Evolutionary conservation across 2,888 invertebrate species (phyloP).

Genomic region (Rambutsinella grinnellia): DNA sequence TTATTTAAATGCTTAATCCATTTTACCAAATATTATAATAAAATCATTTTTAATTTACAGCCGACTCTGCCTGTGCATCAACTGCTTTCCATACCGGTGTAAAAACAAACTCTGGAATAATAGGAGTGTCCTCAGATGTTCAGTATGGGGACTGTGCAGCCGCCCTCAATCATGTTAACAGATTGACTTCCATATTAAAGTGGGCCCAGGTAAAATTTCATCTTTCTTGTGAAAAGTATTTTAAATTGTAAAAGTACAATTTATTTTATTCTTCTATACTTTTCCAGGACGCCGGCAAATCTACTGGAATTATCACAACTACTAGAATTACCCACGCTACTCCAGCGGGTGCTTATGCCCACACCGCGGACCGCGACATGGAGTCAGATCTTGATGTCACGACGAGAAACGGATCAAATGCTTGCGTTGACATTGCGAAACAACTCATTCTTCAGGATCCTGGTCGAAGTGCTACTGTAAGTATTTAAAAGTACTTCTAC

Average conservation of each 20-base stretch:
- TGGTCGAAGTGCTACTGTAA: conserved; percentile 80
- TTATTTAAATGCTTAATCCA: background rate
- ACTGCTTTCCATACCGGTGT: conserved; percentile 85
- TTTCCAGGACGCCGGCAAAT: conserved; percentile 73
- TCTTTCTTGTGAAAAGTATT: background rate
- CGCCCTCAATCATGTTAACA: conserved; percentile 46
- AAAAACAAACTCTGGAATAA: conserved; percentile 81
- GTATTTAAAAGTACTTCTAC: too few species aligned
- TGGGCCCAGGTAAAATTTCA: conserved; percentile 63
- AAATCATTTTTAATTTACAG: background rate
- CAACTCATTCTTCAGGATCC: conserved; percentile 85
- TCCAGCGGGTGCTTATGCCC: conserved; percentile 70
- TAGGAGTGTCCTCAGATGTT: conserved; percentile 82
- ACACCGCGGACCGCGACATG: conserved; percentile 75
- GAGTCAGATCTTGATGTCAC: conserved; percentile 80
- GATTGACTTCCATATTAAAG: conserved; percentile 51
- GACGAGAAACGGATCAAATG: conserved; percentile 62
- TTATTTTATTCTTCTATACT: conserved; percentile 6
- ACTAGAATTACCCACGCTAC: conserved; percentile 62
- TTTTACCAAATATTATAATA: conserved; percentile 67
- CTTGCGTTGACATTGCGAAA: conserved; percentile 86
- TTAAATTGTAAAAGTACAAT: background rate
- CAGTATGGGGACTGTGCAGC: conserved; percentile 44
- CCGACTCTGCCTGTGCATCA: conserved; percentile 69
- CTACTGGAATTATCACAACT: conserved; percentile 64